Evolutionary conservation across 1,140 invertebrate genomes (phyloP), one percentile per base, ranked within the genome.

Genomic region (Colletes latitarsis): DNA sequence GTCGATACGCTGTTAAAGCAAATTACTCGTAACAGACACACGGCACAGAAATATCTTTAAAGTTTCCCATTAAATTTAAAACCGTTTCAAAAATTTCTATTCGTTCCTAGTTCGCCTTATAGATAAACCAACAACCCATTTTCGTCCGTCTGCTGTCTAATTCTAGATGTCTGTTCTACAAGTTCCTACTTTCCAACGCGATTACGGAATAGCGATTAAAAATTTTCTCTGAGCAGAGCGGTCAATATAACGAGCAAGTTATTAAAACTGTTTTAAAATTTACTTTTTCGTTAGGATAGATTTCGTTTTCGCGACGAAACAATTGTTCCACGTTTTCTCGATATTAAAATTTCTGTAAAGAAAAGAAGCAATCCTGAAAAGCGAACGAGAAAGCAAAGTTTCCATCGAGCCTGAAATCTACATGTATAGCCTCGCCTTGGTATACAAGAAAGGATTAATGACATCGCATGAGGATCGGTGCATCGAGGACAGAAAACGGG

Each of bases 81-180:
- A 53, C 58, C 15, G 21, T 53, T 73, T 60, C 17, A 15, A 9
- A 73, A 73, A 73, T 21, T 14, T 8, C 71, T 63, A 63, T 73
- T 73, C 30, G 30, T 21, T 57, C 17, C 14, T 14, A 41, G 3
- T 9, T 12, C 21, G n/a, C 3, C 19, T 41, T 14, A 52, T 55
- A 55, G 55, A 75, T 75, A 75, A 57, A 43, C 39, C 30, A 14
- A 10, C 46, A 10, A 1, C 17, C 15, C 62, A 10, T 66, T 75
- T 66, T 55, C 62, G 30, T 43, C 9, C 49, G 62, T 0, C 39
- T 30, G 15, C 6, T 15, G 14, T 55, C 71, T 62, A 62, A 52
- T 62, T 62, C 43, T 15, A 21, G 43, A 21, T 9, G n/a, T 60
- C 58, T 19, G 17, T 30, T 9, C 49, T 17, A 14, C n/a, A n/a